Percentiles rank a stretch among this genome's conserved stretches.
Conservation (phyloP, 1,140 invertebrate species). For the Caenorhabditis remanei region DNA sequence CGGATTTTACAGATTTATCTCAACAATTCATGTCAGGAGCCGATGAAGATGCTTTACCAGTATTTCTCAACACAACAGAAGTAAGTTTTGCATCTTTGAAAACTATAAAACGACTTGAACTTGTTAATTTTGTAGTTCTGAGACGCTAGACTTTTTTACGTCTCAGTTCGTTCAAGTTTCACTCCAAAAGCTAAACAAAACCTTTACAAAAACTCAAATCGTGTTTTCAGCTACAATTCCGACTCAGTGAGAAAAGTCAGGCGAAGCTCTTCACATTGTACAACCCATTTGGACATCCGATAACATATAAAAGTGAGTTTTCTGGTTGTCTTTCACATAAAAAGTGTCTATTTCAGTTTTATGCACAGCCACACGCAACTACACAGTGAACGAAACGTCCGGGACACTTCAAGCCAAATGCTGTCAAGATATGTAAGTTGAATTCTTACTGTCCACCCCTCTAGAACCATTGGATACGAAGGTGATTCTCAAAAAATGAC, state of each 20-base stretch:
- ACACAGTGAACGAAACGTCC: slow-evolving; percentile 22
- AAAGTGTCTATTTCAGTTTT: not conserved
- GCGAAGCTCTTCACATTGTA: slow-evolving; percentile 28
- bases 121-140: no score
- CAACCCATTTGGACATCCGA: slow-evolving; percentile 26
- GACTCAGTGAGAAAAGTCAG: slow-evolving; percentile 10
- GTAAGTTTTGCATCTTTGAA: not conserved
- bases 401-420: slow-evolving; percentile 23
- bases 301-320: slow-evolving; percentile 29
- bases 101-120: not conserved
- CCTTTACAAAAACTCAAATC: not conserved
- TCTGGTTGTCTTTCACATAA: no score
- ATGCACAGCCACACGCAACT: slow-evolving; percentile 13
- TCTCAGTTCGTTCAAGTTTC: no score
- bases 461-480: not conserved
- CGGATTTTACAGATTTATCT: slow-evolving; percentile 2
- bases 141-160: no score
- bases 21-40: slow-evolving; percentile 43
- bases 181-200: no score
- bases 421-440: slow-evolving; percentile 26
- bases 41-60: slow-evolving; percentile 36
- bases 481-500: no score
- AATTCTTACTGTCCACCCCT: not conserved
- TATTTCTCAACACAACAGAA: slow-evolving; percentile 47
- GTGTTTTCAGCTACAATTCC: slow-evolving; percentile 34